Evolutionary conservation across 1,140 invertebrate genomes (phyloP).

Genomic region (Laodelphax striatellus): DNA sequence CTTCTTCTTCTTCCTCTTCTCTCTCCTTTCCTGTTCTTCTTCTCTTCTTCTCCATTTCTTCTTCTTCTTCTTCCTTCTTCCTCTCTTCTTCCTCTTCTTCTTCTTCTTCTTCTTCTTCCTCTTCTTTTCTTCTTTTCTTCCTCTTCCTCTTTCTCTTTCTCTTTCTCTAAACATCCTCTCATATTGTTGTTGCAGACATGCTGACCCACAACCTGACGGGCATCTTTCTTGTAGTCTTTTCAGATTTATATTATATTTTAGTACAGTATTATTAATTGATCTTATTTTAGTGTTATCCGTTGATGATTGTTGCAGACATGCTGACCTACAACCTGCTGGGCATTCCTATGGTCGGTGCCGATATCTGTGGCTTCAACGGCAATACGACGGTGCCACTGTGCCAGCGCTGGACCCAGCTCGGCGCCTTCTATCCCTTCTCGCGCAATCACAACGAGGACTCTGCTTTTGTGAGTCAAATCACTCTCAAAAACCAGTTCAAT

Average conservation of each 20-base stretch:
- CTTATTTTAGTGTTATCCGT: too few relatives aligned
- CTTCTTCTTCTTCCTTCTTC: too few relatives aligned
- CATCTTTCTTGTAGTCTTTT: constrained; percentile 71
- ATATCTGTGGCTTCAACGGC: constrained; percentile 80
- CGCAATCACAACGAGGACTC: constrained; percentile 73
- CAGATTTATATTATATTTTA: too few relatives aligned
- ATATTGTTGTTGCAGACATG: constrained; percentile 45
- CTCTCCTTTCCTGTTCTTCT: too few relatives aligned
- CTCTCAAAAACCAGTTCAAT: neutral
- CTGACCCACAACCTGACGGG: constrained; percentile 75
- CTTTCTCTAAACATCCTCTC: too few relatives aligned
- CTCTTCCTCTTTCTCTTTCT: too few relatives aligned
- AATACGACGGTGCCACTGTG: constrained; percentile 63
- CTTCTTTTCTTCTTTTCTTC: too few relatives aligned
- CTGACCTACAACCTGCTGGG: constrained; percentile 75
- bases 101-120: too few relatives aligned
- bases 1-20: too few relatives aligned
- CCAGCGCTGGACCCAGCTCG: constrained; percentile 69
- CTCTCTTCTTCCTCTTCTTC: too few relatives aligned
- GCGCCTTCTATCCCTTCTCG: constrained; percentile 78
- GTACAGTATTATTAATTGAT: too few relatives aligned
- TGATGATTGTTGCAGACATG: constrained; percentile 42
- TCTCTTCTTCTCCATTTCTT: too few relatives aligned
- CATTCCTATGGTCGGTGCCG: constrained; percentile 73
- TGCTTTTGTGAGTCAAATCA: constrained; percentile 42